A percentile compares a stretch with the other conserved stretches of the same genome.
Conservation (phyloP, 2,797 vertebrate species). For the Lutjanus campechanus region DNA sequence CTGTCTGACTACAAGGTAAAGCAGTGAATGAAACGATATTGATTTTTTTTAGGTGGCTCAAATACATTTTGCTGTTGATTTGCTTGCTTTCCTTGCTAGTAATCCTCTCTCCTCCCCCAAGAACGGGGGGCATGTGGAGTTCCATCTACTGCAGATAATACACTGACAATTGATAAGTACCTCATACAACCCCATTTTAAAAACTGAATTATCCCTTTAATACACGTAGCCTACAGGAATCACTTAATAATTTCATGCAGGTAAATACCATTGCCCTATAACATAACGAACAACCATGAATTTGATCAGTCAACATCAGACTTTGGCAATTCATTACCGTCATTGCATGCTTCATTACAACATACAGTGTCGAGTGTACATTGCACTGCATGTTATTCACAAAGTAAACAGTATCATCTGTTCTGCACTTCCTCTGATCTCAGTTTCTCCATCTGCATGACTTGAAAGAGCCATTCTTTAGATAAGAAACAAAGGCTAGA, state of each 20-base stretch:
- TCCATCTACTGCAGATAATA: no score
- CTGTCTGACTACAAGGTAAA: no score
- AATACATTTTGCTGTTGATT: no score
- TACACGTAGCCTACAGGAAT: background rate
- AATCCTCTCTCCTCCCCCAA: no score
- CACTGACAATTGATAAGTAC: no score
- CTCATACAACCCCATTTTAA: no score
- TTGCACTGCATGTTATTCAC: conserved; percentile 22
- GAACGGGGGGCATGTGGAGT: background rate
- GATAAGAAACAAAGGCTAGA: conserved; percentile 76
- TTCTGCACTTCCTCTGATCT: conserved; percentile 72
- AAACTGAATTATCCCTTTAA: background rate
- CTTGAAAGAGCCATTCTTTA: conserved; percentile 70
- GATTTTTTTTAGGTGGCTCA: no score
- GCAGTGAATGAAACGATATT: no score
- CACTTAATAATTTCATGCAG: background rate
- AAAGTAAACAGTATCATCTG: conserved; percentile 71
- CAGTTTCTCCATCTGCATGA: conserved; percentile 66
- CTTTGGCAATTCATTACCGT: conserved; percentile 19
- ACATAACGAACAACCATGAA: conserved; percentile 2
- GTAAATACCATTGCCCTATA: conserved; percentile 9
- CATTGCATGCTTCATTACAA: conserved; percentile 37
- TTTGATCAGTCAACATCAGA: conserved; percentile 27
- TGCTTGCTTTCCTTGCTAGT: background rate
- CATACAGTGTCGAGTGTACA: conserved; percentile 17